Conservation (phyloP, 2,113 vertebrate genomes). For the Muscicapa adusta region DNA sequence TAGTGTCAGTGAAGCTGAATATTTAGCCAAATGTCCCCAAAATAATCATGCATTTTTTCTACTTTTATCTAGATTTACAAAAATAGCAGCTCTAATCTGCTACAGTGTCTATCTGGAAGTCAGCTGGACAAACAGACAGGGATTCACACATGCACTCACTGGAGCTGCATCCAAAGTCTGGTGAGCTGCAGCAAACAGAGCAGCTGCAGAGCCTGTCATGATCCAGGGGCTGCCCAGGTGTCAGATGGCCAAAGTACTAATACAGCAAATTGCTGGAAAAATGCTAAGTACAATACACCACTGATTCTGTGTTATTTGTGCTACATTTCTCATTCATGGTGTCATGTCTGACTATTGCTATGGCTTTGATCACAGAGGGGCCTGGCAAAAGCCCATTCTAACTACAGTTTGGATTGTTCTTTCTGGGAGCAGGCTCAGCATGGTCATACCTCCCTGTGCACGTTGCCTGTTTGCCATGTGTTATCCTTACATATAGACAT, state of each 20-base stretch:
- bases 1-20: not conserved
- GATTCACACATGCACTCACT: not conserved
- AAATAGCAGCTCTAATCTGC: not conserved
- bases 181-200: not conserved
- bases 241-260: not conserved
- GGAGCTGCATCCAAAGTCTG: not conserved
- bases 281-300: not conserved
- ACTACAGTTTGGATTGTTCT: not conserved
- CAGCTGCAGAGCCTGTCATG: not conserved
- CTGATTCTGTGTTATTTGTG: not conserved
- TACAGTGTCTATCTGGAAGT: not conserved
- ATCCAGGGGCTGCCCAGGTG: not conserved
- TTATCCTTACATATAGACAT: not conserved
- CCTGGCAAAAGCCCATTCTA: not conserved
- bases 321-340: slow-evolving; percentile 41
- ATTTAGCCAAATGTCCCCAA: not conserved
- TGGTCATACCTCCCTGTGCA: not conserved
- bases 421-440: not conserved
- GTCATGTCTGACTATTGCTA: slow-evolving; percentile 4
- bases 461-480: slow-evolving; percentile 36
- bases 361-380: not conserved
- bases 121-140: not conserved
- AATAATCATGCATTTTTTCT: not conserved
- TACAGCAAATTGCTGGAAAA: slow-evolving; percentile 6
- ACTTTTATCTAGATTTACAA: not conserved